Evolutionary conservation across 2,797 vertebrate species (phyloP).

Genomic region (Acipenser oxyrinchus): DNA sequence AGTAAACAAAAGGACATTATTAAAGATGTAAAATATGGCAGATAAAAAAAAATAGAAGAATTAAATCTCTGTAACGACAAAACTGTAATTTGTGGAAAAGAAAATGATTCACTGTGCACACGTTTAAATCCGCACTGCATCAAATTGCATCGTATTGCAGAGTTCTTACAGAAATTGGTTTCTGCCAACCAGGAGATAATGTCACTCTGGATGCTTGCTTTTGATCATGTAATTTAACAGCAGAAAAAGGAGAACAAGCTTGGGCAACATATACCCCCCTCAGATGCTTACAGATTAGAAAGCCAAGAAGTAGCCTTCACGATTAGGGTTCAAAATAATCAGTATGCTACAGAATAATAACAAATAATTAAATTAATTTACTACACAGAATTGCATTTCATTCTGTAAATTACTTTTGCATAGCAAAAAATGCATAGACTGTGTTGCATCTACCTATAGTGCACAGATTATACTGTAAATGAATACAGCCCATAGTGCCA

Average conservation of each 20-base stretch:
- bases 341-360: too few species aligned
- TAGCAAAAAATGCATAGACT: too few species aligned
- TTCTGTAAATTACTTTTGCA: too few species aligned
- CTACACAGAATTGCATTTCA: too few species aligned
- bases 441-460: too few species aligned
- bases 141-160: conserved; percentile 55
- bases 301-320: too few species aligned
- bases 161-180: conserved; percentile 64
- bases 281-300: too few species aligned
- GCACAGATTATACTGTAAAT: too few species aligned
- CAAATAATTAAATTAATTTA: too few species aligned
- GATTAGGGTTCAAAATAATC: too few species aligned
- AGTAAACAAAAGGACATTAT: conserved; percentile 27
- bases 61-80: conserved; percentile 60
- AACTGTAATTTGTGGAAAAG: conserved; percentile 52
- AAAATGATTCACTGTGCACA: conserved; percentile 48
- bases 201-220: conserved; percentile 41
- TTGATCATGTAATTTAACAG: conserved; percentile 30
- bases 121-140: conserved; percentile 50
- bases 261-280: conserved; percentile 22
- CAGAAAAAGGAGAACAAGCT: conserved; percentile 20
- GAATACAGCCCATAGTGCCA: too few species aligned
- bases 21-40: conserved; percentile 40
- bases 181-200: conserved; percentile 58
- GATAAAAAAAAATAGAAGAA: conserved; percentile 34